Percentiles rank a stretch among this genome's conserved stretches.
These are phyloP conservation scores for Chrysochloris asiatica DNA, from an alignment of 2,113 vertebrate genomes.

Conservation along the genomic window DNA sequence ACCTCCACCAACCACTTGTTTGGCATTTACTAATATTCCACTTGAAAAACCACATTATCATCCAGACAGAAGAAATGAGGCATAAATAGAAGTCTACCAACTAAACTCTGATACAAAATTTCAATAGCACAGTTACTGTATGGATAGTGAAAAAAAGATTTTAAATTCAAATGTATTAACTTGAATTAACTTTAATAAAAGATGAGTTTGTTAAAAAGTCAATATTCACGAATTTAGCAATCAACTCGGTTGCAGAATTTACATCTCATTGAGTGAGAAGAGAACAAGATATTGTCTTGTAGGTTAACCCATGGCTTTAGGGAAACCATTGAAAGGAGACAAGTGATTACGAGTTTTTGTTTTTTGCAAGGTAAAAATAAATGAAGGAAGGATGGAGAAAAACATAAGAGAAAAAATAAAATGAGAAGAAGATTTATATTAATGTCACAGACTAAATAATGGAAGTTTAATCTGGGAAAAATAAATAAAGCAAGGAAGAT, in stretches of 20 bases:
- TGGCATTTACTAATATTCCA: not conserved
- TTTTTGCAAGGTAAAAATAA: not conserved
- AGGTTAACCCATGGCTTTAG: not conserved
- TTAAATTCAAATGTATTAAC: conserved; percentile 29
- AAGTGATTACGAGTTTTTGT: not conserved
- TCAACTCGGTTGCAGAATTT: not conserved
- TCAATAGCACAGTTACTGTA: not conserved
- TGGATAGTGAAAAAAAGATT: not conserved
- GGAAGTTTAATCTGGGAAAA: not conserved
- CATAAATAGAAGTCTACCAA: not conserved
- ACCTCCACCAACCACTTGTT: not conserved
- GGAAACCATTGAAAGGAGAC: not conserved
- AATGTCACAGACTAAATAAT: not conserved
- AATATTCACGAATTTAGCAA: not conserved
- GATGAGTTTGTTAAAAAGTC: not conserved
- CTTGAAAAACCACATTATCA: not conserved
- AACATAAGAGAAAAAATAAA: not conserved
- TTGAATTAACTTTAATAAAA: conserved; percentile 12
- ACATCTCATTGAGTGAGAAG: not conserved
- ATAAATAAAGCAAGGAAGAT: not conserved
- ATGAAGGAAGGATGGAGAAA: not conserved
- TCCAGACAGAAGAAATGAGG: not conserved
- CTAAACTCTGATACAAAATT: not conserved
- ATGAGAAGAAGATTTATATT: not conserved
- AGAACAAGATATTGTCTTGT: not conserved